Evolutionary conservation across 37 sponge, comb jelly and placozoan species (phyloP).

Genomic region (Corticium candelabrum): DNA sequence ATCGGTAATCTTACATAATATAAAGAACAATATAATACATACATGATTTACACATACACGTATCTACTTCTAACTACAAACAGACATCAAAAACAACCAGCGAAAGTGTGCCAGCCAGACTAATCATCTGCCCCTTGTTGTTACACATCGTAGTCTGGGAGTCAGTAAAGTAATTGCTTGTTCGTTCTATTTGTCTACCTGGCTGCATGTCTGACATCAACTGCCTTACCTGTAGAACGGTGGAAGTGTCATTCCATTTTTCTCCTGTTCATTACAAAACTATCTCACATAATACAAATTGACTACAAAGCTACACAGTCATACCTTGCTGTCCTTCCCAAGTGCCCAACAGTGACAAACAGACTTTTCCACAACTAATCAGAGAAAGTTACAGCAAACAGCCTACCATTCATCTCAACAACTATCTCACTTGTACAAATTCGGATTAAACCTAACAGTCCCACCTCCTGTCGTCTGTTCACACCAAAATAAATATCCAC

Average conservation of each 20-base stretch:
- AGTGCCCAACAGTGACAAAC: background rate
- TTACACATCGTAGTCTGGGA: no score
- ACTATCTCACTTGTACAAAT: constrained; percentile 9
- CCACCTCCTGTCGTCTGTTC: constrained; percentile 2
- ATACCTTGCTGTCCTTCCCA: constrained; percentile 5
- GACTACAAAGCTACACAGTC: background rate
- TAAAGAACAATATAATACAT: no score
- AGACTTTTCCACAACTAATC: constrained; percentile 1
- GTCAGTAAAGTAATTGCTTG: no score
- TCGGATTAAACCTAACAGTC: background rate
- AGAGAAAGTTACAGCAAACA: background rate
- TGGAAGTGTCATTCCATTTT: background rate
- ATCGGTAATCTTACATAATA: no score
- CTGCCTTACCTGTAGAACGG: background rate
- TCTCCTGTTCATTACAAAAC: background rate
- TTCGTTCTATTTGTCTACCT: no score
- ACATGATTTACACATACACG: no score
- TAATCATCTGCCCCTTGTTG: no score
- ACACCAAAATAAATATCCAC: background rate
- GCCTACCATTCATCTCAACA: no score
- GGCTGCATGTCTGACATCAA: no score
- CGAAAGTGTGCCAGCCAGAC: no score
- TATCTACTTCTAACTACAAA: no score
- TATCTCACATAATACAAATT: background rate
- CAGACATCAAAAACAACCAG: no score